Evolutionary conservation across 2,113 vertebrate genomes (phyloP).

Genomic region (Pluvianellus socialis): DNA sequence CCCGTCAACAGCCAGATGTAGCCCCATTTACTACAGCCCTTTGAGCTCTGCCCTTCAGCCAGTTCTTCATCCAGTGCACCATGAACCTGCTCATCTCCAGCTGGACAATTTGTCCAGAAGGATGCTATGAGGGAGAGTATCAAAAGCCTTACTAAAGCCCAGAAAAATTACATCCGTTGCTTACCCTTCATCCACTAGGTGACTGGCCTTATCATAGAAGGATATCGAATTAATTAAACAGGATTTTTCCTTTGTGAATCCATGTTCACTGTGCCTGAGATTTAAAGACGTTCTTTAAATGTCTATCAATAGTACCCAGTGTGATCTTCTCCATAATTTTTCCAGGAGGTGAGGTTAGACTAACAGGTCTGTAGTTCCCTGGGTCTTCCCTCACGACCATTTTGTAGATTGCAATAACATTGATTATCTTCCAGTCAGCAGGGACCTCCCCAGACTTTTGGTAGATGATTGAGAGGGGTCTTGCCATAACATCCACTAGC

Average conservation of each 20-base stretch:
- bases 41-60: not conserved
- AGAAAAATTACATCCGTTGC: not conserved
- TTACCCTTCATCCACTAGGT: not conserved
- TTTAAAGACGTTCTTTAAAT: not conserved
- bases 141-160: not conserved
- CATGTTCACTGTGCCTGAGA: not conserved
- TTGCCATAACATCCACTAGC: not conserved
- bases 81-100: not conserved
- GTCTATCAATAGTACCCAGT: not conserved
- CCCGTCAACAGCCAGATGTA: not conserved
- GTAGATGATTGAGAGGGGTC: not conserved
- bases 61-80: not conserved
- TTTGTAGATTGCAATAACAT: rapidly evolving
- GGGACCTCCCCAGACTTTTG: not conserved
- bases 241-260: not conserved
- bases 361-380: not conserved
- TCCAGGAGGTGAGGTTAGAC: not conserved
- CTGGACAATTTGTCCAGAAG: not conserved
- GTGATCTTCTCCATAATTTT: not conserved
- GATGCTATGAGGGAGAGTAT: not conserved
- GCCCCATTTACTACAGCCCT: not conserved
- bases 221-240: not conserved
- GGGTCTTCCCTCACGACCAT: not conserved
- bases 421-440: not conserved
- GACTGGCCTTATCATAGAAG: not conserved